Percentiles rank a stretch among this genome's conserved stretches.
phyloP scores from a whole-genome alignment of 2,888 invertebrate genomes.

The Hybos culiciformis region DNA sequence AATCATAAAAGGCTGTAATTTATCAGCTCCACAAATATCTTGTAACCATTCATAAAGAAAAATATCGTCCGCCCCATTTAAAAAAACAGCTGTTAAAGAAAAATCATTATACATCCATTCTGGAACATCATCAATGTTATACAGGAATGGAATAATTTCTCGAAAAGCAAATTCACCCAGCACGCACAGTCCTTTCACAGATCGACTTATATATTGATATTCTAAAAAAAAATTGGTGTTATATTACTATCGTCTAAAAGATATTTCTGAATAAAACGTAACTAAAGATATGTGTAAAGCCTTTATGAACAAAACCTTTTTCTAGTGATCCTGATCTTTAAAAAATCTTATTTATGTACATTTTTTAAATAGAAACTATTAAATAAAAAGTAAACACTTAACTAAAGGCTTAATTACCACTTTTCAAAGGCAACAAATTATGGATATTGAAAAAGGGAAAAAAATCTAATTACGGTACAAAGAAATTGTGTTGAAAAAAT shows the following conservation, averaged over 20 bases:
- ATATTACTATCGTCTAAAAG: not conserved
- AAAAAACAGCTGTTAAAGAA: conserved; percentile 25
- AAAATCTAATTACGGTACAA: too few species aligned
- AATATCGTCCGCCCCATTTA: conserved; percentile 29
- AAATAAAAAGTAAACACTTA: too few species aligned
- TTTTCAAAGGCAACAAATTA: too few species aligned
- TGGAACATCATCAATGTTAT: conserved; percentile 23
- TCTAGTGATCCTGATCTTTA: too few species aligned
- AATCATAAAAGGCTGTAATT: conserved; percentile 29
- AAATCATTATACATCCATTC: conserved; percentile 26
- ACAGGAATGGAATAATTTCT: conserved; percentile 30
- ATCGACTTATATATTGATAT: conserved; percentile 28
- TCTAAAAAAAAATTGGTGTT: conserved; percentile 19
- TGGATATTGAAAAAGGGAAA: too few species aligned
- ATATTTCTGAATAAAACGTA: not conserved
- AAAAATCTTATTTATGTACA: too few species aligned
- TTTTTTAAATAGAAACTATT: too few species aligned
- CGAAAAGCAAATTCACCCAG: conserved; percentile 33
- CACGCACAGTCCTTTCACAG: conserved; percentile 26
- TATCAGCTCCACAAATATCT: conserved; percentile 27
- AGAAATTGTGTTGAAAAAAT: too few species aligned
- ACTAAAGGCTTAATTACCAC: too few species aligned
- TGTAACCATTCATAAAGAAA: conserved; percentile 34
- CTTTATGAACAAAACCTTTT: too few species aligned
- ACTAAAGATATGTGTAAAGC: too few species aligned